Evolutionary conservation across 2,888 invertebrate genomes (phyloP), one percentile per base, ranked within the genome.

Genomic region (Oscheius sp.): DNA sequence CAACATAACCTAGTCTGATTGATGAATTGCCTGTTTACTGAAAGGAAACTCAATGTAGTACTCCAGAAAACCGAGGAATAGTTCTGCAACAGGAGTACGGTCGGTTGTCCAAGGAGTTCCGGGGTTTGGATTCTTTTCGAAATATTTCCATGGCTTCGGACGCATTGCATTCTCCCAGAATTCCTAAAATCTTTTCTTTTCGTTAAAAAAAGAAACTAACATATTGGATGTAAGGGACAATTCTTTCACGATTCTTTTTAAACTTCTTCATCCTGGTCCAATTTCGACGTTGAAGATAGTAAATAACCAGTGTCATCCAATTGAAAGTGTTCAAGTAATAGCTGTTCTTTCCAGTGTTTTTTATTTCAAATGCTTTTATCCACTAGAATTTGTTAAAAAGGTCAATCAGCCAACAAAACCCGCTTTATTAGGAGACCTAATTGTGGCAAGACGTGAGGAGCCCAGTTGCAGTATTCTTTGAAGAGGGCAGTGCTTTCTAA

Each of bases 161-260:
- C n/a, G 27, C 10, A 4, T 27, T 6, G 10, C 8, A 10, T n/a
- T n/a, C 6, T 6, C 8, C 15, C 25, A 52, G 29, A 52, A 52
- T 27, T 52, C 52, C 52, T 52, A 29, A 20, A 27, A 3, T 42
- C 4, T 10, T 8, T 42, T 4, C 15, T 42, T 42, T n/a, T n/a
- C n/a, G n/a, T 42, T 42, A 6, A 42, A 42, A 3, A 42, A 3
- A 20, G 3, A 6, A 29, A 27, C 25, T 27, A 20, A 52, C 52
- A 23, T 27, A 15, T 52, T 52, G 52, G n/a, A 52, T 27, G 29
- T 52, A 52, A n/a, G 52, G 52, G 5, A 52, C 25, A 12, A 52
- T 29, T 25, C 52, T 27, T 8, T 27, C 29, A n/a, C 23, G 25
- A n/a, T 52, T 52, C 29, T 27, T 27, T 1, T 12, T 10, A 6